Percentiles rank a stretch among this genome's conserved stretches.
Evolutionary conservation across 92 coral and sea anemone genomes (phyloP).

Genomic region (Bergia puertoricense): DNA sequence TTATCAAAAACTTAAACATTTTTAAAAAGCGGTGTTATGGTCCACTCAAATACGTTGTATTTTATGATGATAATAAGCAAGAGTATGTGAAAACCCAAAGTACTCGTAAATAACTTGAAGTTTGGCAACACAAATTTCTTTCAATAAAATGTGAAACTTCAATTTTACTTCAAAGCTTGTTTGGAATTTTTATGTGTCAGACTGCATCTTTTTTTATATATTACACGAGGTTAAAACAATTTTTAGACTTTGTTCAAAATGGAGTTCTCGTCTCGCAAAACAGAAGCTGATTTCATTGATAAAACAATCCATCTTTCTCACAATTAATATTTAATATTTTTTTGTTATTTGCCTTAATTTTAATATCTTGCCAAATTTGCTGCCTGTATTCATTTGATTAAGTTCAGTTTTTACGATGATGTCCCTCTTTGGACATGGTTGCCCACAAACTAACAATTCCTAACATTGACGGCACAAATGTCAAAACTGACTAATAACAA

Average conservation of each 20-base stretch:
- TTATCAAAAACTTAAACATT: background rate
- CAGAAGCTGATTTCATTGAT: background rate
- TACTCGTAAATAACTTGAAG: slow-evolving; percentile 11
- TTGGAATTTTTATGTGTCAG: background rate
- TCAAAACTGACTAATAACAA: too few relatives aligned
- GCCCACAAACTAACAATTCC: background rate
- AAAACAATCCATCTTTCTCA: background rate
- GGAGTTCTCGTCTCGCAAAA: background rate
- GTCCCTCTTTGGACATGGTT: background rate
- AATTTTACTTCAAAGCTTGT: background rate
- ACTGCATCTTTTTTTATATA: background rate
- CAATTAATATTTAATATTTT: slow-evolving; percentile 16
- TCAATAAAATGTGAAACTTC: background rate
- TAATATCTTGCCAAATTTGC: slow-evolving; percentile 9
- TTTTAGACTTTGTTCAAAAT: background rate
- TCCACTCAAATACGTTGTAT: slow-evolving; percentile 6
- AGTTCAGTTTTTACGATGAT: background rate
- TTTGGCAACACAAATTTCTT: background rate
- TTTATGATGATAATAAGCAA: slow-evolving; percentile 10
- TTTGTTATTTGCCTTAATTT: background rate
- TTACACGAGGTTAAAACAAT: background rate
- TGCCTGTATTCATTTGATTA: background rate
- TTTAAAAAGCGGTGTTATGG: slow-evolving; percentile 1
- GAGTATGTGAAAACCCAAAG: background rate
- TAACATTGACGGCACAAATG: background rate